Evolutionary conservation across 1,140 invertebrate genomes (phyloP).

Genomic region (Drosophila punjabiensis): DNA sequence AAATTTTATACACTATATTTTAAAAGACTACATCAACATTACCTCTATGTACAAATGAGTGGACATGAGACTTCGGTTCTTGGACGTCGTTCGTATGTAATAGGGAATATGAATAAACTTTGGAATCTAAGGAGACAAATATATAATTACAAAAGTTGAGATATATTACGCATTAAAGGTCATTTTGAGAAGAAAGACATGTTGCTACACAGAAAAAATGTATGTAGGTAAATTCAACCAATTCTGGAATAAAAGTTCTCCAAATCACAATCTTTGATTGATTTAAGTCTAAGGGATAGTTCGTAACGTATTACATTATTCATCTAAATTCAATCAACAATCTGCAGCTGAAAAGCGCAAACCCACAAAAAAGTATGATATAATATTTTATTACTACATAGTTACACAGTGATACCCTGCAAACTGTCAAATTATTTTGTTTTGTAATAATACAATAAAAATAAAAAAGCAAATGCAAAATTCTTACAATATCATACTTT

Average conservation of each 20-base stretch:
- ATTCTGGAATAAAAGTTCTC: not conserved
- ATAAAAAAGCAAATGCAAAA: too few relatives aligned
- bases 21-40: not conserved
- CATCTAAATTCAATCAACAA: not conserved
- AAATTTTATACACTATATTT: not conserved
- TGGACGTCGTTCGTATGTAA: conserved; percentile 78
- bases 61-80: conserved; percentile 75
- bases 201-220: not conserved
- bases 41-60: conserved; percentile 78
- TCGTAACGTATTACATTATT: not conserved
- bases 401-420: not conserved
- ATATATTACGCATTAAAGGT: not conserved
- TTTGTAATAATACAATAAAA: too few relatives aligned
- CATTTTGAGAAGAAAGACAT: not conserved
- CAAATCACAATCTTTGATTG: too few relatives aligned
- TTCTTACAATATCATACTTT: too few relatives aligned
- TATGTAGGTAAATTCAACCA: not conserved
- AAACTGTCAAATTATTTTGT: too few relatives aligned
- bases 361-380: not conserved
- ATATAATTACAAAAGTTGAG: not conserved
- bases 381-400: not conserved
- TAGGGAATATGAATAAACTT: conserved; percentile 78
- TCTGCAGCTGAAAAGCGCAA: not conserved
- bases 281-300: too few relatives aligned
- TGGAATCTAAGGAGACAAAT: conserved; percentile 58